Conservation (phyloP, 1,140 invertebrate genomes). For the Pogonognathellus flavescens region DNA sequence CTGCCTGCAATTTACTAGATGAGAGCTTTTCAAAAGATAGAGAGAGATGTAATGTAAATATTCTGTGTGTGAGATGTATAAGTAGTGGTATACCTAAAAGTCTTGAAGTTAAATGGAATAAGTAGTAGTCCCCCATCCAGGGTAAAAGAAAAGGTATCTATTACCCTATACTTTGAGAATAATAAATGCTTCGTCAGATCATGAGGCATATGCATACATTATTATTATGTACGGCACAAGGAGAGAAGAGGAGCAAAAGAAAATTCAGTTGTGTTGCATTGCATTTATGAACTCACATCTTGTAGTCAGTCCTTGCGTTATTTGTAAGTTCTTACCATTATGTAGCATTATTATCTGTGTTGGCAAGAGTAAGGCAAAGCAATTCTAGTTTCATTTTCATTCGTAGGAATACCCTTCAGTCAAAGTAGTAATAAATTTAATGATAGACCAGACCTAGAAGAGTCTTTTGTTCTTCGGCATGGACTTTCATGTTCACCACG, state of each 20-base stretch:
- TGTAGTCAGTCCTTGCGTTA: neutral
- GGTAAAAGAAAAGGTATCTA: constrained; percentile 4
- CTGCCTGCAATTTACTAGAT: neutral
- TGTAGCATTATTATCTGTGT: constrained; percentile 29
- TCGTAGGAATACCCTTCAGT: constrained; percentile 52
- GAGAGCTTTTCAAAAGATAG: neutral
- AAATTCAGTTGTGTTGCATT: neutral
- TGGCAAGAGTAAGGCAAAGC: constrained; percentile 12
- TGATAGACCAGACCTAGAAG: constrained; percentile 47
- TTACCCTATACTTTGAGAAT: constrained; percentile 27
- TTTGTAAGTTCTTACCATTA: neutral
- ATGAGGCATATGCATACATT: constrained; percentile 27
- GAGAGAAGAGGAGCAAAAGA: constrained; percentile 1
- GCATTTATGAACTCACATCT: neutral
- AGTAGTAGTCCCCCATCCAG: constrained; percentile 22
- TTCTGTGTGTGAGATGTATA: neutral
- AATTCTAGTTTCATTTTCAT: constrained; percentile 32
- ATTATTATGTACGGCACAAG: constrained; percentile 29
- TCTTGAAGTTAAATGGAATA: neutral
- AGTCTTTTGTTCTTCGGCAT: constrained; percentile 53
- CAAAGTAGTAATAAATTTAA: constrained; percentile 57
- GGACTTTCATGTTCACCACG: constrained; percentile 54
- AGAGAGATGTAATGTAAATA: neutral
- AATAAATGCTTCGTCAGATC: constrained; percentile 48
- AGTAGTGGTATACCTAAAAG: too few relatives aligned